Base-by-base conservation (phyloP, 2,888 invertebrate genomes). In the Dexiosoma caninum region DNA sequence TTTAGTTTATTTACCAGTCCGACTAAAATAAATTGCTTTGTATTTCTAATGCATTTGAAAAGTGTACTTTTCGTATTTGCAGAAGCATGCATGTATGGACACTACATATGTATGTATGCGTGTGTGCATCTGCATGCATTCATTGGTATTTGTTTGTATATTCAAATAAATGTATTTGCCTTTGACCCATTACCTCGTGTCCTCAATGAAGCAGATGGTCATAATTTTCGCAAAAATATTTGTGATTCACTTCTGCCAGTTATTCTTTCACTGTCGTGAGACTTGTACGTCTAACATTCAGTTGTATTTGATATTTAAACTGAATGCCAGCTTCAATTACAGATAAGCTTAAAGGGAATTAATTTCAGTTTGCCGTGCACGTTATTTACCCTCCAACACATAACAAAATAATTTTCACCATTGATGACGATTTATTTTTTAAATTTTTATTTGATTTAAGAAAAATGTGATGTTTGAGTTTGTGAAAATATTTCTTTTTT, bases 141-240 rank as follows among this genome's bases (percentile, higher is more conserved):
- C n/a, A n/a, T n/a, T n/a, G n/a, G n/a, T 60, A 70, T 75, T 66
- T 27, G 27, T 27, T 5, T 27, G 27, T 5, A 27, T 27, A 6
- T 6, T 5, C 37, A 55, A 62, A 62, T 77, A 70, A 62, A 67
- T 70, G 77, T 49, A 64, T 77, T 70, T 77, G 49, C 64, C 62
- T n/a, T 55, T 77, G 62, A 67, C 40, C 76, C 55, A 72, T 72
- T 69, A 76, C 66, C 76, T 77, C 70, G 21, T 77, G 55, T 64
- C 62, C 77, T 49, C 62, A 69, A 64, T 70, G 62, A 76, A 81
- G 55, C 81, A 81, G 72, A 81, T 81, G 81, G 67, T 81, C 81
- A 81, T 76, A 77, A 81, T 77, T 81, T 77, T 55, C 27, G 32
- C 42, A 67, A 62, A 81, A 72, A 62, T 71, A 40, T 76, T 44